These are phyloP conservation scores for Cataglyphis livida DNA, from an alignment of 2,888 invertebrate species.

Conservation along the genomic window DNA sequence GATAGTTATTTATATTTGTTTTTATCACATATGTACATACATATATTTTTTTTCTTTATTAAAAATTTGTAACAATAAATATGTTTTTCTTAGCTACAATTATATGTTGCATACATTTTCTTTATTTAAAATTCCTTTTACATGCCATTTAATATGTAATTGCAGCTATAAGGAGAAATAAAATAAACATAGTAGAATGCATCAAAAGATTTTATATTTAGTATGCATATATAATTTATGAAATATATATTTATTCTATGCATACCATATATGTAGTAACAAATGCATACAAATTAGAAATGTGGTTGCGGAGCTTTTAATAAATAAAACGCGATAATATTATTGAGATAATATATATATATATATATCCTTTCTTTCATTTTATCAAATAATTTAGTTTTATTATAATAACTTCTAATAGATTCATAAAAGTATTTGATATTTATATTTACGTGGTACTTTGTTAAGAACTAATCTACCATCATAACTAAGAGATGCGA, in stretches of 20 bases:
- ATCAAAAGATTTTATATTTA: neutral
- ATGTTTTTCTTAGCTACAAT: neutral
- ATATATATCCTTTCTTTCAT: neutral
- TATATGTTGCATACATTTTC: neutral
- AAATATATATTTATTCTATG: neutral
- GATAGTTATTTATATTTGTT: slow-evolving; percentile 71
- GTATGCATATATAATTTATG: neutral
- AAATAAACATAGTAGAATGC: neutral
- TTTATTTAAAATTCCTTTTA: neutral
- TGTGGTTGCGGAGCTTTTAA: slow-evolving; percentile 57
- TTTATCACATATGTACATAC: neutral
- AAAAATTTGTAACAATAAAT: neutral
- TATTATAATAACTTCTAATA: neutral
- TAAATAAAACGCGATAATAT: slow-evolving; percentile 43
- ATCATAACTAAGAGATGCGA: slow-evolving; percentile 99
- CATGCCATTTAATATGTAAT: neutral
- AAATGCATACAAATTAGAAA: neutral
- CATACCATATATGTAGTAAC: neutral
- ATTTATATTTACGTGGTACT: slow-evolving; percentile 97
- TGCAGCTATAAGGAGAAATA: neutral
- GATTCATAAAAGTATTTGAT: slow-evolving; percentile 93
- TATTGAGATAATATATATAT: neutral
- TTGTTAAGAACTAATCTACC: slow-evolving; percentile 97
- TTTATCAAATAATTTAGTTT: slow-evolving; percentile 13
- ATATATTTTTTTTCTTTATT: neutral